These are phyloP conservation scores for Myotis vivesi DNA, from an alignment of 2,797 vertebrate species.

Conservation along the genomic window DNA sequence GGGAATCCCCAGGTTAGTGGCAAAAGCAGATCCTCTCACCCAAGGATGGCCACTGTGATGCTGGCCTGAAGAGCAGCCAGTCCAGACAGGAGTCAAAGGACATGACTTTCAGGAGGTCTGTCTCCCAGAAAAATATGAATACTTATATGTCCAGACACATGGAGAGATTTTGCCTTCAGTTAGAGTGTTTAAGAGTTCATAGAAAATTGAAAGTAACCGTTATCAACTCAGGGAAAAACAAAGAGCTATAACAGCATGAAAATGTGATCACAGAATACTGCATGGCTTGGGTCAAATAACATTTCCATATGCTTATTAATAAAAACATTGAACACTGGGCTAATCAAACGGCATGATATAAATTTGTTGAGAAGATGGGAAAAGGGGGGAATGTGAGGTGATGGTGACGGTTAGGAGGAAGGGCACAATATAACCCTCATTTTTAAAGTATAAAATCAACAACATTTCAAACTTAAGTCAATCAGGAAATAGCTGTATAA, in stretches of 20 bases:
- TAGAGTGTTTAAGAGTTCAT: not conserved
- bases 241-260: not conserved
- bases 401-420: not conserved
- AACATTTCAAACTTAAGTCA: not conserved
- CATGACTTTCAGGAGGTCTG: not conserved
- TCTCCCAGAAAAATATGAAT: not conserved
- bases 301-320: not conserved
- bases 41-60: not conserved
- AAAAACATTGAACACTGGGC: not conserved
- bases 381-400: not conserved
- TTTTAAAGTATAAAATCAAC: not conserved
- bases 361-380: not conserved
- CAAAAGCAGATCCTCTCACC: not conserved
- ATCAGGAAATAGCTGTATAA: not conserved
- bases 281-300: not conserved
- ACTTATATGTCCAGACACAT: not conserved
- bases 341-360: not conserved
- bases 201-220: not conserved
- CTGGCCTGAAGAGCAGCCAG: not conserved
- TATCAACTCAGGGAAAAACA: conserved; percentile 16
- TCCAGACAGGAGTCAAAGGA: not conserved
- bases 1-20: not conserved
- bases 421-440: not conserved
- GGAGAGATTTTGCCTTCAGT: not conserved
- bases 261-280: not conserved